Evolutionary conservation across 2,797 vertebrate species (phyloP), one percentile per base, ranked within the genome.

Genomic region (Pempheris klunzingeri): DNA sequence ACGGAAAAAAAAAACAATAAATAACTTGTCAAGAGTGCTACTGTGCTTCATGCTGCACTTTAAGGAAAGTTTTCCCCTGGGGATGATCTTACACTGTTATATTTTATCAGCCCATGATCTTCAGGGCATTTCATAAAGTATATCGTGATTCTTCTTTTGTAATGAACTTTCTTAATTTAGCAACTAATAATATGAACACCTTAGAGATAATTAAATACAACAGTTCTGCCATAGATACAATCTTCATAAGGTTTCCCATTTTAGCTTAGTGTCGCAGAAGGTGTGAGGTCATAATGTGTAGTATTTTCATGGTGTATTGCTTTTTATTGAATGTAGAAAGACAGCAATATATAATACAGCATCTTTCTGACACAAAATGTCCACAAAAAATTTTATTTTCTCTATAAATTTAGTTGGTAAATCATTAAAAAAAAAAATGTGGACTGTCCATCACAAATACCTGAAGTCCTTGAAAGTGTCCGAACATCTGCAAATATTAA

Each of bases 1-100:
- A 63, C 4, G 58, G 5, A 67, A 46, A 67, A 58, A 71, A 67
- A 67, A 46, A 67, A 58, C 69, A 67, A 72, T 4, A 0, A 75
- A 72, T 55, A 44, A 6, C 5, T 57, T 77, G 39, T 81, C 72
- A 83, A 65, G 11, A 12, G 47, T 63, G 54, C 67, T 41, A 47
- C 73, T 75, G 30, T 78, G 24, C 53, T 18, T 78, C 43, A 0
- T 50, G 39, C 49, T 67, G 57, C 28, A 55, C 30, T 50, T 53
- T n/a, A 26, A 17, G 36, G 17, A 44, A 60, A 55, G 0, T 63
- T 55, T 59, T 28, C 7, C 26, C 20, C 1, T 5, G 2, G n/a
- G 26, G 13, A 54, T 77, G 36, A 77, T 58, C 1, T 26, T 49
- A 64, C 39, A 78, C 6, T 8, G 13, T 26, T 38, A 49, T 5